Conservation (phyloP, 2,797 vertebrate species). For the Decapterus maruadsi region DNA sequence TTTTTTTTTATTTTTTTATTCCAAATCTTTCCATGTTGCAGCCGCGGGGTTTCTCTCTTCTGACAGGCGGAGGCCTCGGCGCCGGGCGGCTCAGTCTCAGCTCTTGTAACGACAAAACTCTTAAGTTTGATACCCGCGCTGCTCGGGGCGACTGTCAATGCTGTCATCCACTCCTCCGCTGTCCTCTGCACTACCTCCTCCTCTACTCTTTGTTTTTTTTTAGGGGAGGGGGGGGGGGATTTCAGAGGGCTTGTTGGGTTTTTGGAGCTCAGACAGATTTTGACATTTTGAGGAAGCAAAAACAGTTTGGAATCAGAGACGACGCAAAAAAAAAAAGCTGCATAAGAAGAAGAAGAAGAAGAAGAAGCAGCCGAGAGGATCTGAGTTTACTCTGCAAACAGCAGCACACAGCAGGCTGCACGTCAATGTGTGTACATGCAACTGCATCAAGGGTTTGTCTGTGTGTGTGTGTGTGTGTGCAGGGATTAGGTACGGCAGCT, state of each 20-base stretch:
- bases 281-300: conserved; percentile 34
- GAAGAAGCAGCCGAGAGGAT: conserved; percentile 2
- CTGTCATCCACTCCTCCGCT: conserved; percentile 43
- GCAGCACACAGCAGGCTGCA: background rate
- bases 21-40: background rate
- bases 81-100: conserved; percentile 36
- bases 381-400: conserved; percentile 28
- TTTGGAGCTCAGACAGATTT: conserved; percentile 17
- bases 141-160: conserved; percentile 63
- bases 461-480: background rate
- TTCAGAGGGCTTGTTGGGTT: conserved; percentile 18
- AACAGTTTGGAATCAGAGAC: conserved; percentile 27
- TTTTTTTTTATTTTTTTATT: conserved; percentile 10
- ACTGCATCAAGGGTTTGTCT: conserved; percentile 8
- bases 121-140: conserved; percentile 50
- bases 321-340: conserved; percentile 1
- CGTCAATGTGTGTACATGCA: conserved; percentile 14
- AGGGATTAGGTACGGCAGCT: background rate
- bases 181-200: conserved; percentile 33
- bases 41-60: conserved; percentile 7
- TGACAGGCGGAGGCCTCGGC: conserved; percentile 46
- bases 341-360: conserved; percentile 11
- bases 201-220: conserved; percentile 24
- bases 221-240: conserved; percentile 10
- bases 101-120: conserved; percentile 51